phyloP scores from a whole-genome alignment of 2,797 vertebrate genomes.

The Eleutherodactylus coqui region DNA sequence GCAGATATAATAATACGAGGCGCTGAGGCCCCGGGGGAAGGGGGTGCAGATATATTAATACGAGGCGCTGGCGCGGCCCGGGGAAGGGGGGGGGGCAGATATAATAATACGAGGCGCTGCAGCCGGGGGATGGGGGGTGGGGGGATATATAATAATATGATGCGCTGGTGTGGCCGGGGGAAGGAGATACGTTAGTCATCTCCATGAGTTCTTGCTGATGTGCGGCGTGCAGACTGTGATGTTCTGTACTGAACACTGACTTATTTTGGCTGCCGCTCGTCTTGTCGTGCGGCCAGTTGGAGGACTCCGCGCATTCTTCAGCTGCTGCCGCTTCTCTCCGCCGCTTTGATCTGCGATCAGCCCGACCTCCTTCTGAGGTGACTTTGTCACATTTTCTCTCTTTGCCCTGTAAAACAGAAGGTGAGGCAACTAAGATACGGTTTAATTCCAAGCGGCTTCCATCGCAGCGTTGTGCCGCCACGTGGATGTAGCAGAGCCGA shows the following conservation, averaged over 20 bases:
- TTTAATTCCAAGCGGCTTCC: not conserved
- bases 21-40: no score
- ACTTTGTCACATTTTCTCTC: conserved; percentile 35
- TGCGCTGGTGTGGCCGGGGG: no score
- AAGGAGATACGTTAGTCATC: not conserved
- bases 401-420: conserved; percentile 23
- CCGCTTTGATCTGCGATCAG: conserved; percentile 45
- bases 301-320: conserved; percentile 21
- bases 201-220: conserved; percentile 34
- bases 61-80: not conserved
- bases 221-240: conserved; percentile 36
- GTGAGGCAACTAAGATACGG: not conserved
- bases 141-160: no score
- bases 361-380: conserved; percentile 11
- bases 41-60: no score
- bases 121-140: no score
- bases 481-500: not conserved
- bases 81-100: no score
- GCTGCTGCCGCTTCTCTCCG: conserved; percentile 3
- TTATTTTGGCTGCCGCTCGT: conserved; percentile 32
- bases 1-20: no score
- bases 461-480: not conserved
- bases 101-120: no score
- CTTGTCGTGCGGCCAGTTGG: conserved; percentile 45
- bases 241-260: conserved; percentile 37